Evolutionary conservation across 2,113 vertebrate species (phyloP).

Genomic region (Ceyx melanurus): DNA sequence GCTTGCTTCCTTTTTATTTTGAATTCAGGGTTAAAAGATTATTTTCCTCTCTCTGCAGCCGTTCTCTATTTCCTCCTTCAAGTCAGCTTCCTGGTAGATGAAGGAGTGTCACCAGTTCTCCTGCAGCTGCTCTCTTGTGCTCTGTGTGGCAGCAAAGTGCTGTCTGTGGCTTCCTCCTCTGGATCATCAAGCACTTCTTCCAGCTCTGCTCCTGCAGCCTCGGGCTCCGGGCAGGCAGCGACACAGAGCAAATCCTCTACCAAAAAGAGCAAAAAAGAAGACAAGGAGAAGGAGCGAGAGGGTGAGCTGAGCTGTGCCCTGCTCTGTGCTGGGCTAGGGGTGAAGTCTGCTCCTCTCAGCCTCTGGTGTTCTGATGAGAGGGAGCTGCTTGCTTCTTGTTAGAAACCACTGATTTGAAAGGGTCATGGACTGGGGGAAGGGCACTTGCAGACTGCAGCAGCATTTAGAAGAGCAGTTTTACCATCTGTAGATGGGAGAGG

Average conservation of each 20-base stretch:
- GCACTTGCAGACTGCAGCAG: neutral
- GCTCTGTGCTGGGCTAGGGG: neutral
- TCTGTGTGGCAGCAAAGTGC: constrained; percentile 95
- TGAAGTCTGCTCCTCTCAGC: neutral
- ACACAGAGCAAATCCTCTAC: constrained; percentile 91
- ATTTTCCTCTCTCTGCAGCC: constrained; percentile 73
- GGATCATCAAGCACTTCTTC: constrained; percentile 78
- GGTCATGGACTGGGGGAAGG: fast-evolving
- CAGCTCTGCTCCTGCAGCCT: constrained; percentile 63
- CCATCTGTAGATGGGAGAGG: neutral
- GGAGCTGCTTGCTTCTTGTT: neutral
- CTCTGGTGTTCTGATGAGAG: neutral
- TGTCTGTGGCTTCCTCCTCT: constrained; percentile 79
- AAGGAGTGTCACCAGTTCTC: constrained; percentile 93
- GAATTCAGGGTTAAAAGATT: neutral
- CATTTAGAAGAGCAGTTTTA: neutral
- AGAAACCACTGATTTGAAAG: neutral
- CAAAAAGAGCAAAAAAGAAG: constrained; percentile 98
- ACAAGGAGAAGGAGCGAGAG: constrained; percentile 96
- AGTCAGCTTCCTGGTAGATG: constrained; percentile 97
- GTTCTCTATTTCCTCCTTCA: constrained; percentile 98
- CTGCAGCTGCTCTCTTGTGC: constrained; percentile 96
- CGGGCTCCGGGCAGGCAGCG: constrained; percentile 77
- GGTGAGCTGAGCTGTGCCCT: constrained; percentile 73
- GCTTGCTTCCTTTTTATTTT: neutral